Base-by-base conservation (phyloP, 2,797 vertebrate species). In the Schizothorax lantsangensis region DNA sequence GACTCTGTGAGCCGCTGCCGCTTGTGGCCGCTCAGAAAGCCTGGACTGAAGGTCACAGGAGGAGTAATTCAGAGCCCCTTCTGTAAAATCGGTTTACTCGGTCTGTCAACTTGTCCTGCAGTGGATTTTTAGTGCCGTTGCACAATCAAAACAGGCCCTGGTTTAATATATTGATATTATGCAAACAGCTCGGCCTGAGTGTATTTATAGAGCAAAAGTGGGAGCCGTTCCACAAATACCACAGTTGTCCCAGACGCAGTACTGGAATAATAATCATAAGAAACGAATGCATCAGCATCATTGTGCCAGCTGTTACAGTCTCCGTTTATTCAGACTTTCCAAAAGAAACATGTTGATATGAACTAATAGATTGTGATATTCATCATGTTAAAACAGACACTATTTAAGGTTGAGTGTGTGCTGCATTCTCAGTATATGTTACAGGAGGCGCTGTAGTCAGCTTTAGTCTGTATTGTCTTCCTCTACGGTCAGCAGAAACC, bases 241-340 rank as follows among this genome's bases (percentile, higher is more conserved):
- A 89, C 49, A 69, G 45, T 80, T 83, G 78, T 87, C 79, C 75
- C 36, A 79, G 79, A 59, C 59, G 26, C 79, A 86, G 49, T 43
- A 33, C 19, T 87, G 62, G 62, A 87, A 84, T 74, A 66, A 80
- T 11, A 84, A 79, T 84, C 85, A 69, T 49, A 72, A 79, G 86
- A 59, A 83, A 84, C 43, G 12, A 79, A 84, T 57, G 52, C 52
- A 79, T 84, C 57, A 45, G n/a, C 49, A 72, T 40, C 45, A 47
- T 84, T 40, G 52, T 71, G 75, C 54, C 36, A 52, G 47, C 68
- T 45, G 72, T 68, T 80, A 84, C 78, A 78, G 62, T 82, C 86
- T 74, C 81, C 83, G 54, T 79, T 57, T 45, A 10, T 79, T 84
- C 68, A 74, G 81, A 12, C 79, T 71, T 45, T 68, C 78, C 71